Evolutionary conservation across 2,797 vertebrate species (phyloP).

Genomic region (Molossus alvarezi): DNA sequence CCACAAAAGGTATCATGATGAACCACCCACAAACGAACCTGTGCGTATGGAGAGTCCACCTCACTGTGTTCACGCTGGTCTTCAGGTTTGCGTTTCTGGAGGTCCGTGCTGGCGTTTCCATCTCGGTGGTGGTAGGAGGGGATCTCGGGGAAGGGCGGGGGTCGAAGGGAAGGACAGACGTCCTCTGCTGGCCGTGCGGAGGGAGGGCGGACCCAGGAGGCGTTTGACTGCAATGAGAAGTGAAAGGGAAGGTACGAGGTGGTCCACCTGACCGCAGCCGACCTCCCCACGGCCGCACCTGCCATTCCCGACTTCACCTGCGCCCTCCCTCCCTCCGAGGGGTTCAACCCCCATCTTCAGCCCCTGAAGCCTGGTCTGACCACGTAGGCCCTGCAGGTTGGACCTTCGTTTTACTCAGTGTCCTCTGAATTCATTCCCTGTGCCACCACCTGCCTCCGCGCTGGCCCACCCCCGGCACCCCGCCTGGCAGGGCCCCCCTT

Average conservation of each 20-base stretch:
- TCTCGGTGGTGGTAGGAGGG: neutral
- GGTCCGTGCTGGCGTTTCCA: neutral
- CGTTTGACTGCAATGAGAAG: too few relatives aligned
- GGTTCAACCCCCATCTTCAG: neutral
- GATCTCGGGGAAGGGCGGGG: neutral
- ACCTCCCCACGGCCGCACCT: accelerated
- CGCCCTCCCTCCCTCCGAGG: too few relatives aligned
- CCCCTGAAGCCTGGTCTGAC: neutral
- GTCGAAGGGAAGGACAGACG: neutral
- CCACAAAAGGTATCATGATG: neutral
- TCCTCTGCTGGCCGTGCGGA: neutral
- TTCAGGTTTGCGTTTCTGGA: neutral
- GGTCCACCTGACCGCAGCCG: accelerated
- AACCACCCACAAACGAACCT: neutral
- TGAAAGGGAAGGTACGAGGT: neutral
- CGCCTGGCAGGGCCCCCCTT: neutral
- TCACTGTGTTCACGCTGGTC: neutral
- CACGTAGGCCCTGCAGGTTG: neutral
- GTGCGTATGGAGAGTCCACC: neutral
- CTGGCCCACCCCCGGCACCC: neutral
- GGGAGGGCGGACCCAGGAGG: neutral
- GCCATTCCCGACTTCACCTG: accelerated
- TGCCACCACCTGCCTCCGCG: neutral
- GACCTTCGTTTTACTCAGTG: neutral
- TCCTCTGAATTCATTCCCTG: neutral